phyloP scores from a whole-genome alignment of 2,888 invertebrate genomes.

The Drosophila limbata region DNA sequence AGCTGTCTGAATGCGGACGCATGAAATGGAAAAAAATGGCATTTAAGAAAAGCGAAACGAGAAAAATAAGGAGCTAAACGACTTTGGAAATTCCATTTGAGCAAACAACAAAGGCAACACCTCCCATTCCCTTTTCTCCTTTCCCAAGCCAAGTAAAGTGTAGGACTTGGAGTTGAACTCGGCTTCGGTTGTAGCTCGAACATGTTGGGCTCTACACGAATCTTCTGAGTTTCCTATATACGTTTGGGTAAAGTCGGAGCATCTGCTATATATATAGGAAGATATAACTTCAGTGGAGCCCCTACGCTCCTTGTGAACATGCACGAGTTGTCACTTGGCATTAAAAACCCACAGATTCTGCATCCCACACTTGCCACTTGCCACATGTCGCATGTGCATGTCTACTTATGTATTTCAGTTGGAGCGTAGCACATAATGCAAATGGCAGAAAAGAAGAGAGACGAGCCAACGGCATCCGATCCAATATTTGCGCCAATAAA shows the following conservation, averaged over 20 bases:
- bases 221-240: conserved; percentile 25
- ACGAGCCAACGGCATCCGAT: conserved; percentile 72
- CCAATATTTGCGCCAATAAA: conserved; percentile 83
- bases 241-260: background rate
- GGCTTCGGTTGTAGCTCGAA: conserved; percentile 8
- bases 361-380: conserved; percentile 12
- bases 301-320: conserved; percentile 2
- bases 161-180: conserved; percentile 22
- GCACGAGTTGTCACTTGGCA: conserved; percentile 48
- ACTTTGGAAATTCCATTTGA: conserved; percentile 82
- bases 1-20: conserved; percentile 77
- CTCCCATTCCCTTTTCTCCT: conserved; percentile 3
- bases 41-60: conserved; percentile 81
- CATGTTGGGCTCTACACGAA: conserved; percentile 35
- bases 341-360: conserved; percentile 19
- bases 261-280: conserved; percentile 12
- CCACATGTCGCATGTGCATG: conserved; percentile 23
- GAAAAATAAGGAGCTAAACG: conserved; percentile 79
- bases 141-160: conserved; percentile 3
- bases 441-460: conserved; percentile 53
- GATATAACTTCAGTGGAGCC: conserved; percentile 27
- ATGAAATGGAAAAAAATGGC: conserved; percentile 77
- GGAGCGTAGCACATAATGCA: conserved; percentile 65
- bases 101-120: conserved; percentile 74
- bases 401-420: conserved; percentile 32